phyloP scores from a whole-genome alignment of 37 sponge, comb jelly and placozoan species.

The Trichoplax adhaerens region DNA sequence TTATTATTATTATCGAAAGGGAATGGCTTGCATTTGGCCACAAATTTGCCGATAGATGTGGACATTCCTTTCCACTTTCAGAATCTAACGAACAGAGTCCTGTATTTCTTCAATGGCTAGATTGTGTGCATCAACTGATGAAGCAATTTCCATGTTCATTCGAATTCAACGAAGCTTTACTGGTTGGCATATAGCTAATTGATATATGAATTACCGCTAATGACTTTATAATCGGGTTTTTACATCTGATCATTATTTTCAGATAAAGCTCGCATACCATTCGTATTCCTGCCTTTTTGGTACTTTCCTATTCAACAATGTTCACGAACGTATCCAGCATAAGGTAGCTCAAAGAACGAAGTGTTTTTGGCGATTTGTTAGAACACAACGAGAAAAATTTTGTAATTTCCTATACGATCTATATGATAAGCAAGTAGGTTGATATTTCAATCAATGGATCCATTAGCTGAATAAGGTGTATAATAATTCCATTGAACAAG shows the following conservation, averaged over 20 bases:
- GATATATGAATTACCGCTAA: neutral
- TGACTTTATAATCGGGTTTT: neutral
- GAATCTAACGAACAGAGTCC: conserved; percentile 43
- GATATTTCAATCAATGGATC: no score
- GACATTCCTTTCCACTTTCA: conserved; percentile 6
- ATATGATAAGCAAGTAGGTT: neutral
- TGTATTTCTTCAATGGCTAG: conserved; percentile 86
- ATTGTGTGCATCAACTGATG: conserved; percentile 68
- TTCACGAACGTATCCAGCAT: conserved; percentile 33
- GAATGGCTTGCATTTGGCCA: conserved; percentile 90
- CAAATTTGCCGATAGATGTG: conserved; percentile 66
- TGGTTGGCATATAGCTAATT: conserved; percentile 42
- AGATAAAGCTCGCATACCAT: conserved; percentile 61
- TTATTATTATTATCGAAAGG: conserved; percentile 51
- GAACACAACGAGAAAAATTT: conserved; percentile 22
- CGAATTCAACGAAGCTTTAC: conserved; percentile 55
- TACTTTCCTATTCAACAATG: conserved; percentile 58
- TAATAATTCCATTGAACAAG: no score
- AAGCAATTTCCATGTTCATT: conserved; percentile 75
- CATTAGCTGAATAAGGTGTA: no score
- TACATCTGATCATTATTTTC: neutral
- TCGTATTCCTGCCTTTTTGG: conserved; percentile 61
- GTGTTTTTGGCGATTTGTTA: conserved; percentile 50
- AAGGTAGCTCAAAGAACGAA: conserved; percentile 27
- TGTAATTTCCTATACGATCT: conserved; percentile 51